Base-by-base conservation (phyloP, 2,888 invertebrate genomes). In the Drosophila setosimentum region DNA sequence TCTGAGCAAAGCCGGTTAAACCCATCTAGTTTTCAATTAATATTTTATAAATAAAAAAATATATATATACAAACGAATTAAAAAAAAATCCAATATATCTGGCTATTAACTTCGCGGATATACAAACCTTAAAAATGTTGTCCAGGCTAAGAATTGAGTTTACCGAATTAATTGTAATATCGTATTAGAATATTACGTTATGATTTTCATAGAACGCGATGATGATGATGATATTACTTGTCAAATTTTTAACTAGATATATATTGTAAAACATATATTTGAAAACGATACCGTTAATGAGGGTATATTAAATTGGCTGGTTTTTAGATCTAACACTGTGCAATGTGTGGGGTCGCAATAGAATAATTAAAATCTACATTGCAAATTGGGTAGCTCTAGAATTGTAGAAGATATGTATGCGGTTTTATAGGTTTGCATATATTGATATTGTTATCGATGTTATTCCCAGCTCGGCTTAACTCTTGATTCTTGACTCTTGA, bases 401-500 rank as follows among this genome's bases (percentile, higher is more conserved):
- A 33, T 33, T 33, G 33, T 33, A 33, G 33, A 0, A 13, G 33
- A 33, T 13, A 33, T 33, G 33, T 33, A 5, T 33, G 33, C 33
- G 33, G 2, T 4, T 33, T 16, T 13, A 13, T 33, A 5, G 13
- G 13, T 5, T 33, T 33, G 33, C 13, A 33, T 5, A 33, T 33
- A 40, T 40, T n/a, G 4, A n/a, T 40, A 33, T 10, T 40, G n/a
- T 2, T 40, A 40, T 10, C n/a, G 10, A 10, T 40, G 10, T n/a
- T 10, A 40, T 3, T n/a, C 10, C 2, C 10, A n/a, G 10, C n/a
- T 11, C 54, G 63, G n/a, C n/a, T n/a, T n/a, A n/a, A 73, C 16
- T 74, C 76, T n/a, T n/a, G n/a, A 75, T 35, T n/a, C n/a, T 11
- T 59, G 63, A 73, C 16, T 74, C 76, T n/a, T n/a, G n/a, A 75